phyloP scores from a whole-genome alignment of 2,113 vertebrate species.

The Vulpes ferrilata region DNA sequence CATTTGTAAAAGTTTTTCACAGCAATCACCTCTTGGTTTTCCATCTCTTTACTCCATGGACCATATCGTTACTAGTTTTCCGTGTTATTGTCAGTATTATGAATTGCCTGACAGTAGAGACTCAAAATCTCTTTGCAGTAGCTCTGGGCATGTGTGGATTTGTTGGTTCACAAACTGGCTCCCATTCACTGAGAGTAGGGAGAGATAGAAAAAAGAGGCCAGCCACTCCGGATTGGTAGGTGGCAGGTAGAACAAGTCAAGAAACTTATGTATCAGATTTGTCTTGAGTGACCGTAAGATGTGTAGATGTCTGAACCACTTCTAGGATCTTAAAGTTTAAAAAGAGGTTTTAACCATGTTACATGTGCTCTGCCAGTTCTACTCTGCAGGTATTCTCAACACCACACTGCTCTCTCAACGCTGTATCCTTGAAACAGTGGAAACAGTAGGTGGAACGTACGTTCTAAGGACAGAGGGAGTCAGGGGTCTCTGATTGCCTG shows the following conservation, averaged over 20 bases:
- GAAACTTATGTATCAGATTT: not conserved
- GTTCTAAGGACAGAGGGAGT: not conserved
- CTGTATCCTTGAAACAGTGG: not conserved
- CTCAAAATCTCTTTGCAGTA: slow-evolving; percentile 91
- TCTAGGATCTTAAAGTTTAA: not conserved
- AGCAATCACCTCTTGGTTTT: slow-evolving; percentile 86
- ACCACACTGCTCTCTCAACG: not conserved
- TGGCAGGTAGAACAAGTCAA: not conserved
- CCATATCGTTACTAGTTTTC: slow-evolving; percentile 88
- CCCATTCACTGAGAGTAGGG: not conserved
- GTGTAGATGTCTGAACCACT: too few species aligned
- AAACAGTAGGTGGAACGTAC: not conserved
- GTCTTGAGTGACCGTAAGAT: not conserved
- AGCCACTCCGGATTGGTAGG: not conserved
- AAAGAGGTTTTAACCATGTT: not conserved
- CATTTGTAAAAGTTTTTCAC: slow-evolving; percentile 77
- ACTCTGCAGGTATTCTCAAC: too few species aligned
- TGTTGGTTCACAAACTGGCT: not conserved
- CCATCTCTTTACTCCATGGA: slow-evolving; percentile 82
- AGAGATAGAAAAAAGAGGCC: not conserved
- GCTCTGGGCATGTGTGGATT: slow-evolving; percentile 89
- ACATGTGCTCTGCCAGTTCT: not conserved
- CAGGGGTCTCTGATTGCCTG: not conserved
- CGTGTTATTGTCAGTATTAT: slow-evolving; percentile 91
- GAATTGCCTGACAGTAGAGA: slow-evolving; percentile 88